These are phyloP conservation scores for Scolanthus callimorphus DNA, from an alignment of 92 coral and sea anemone genomes.

Conservation along the genomic window DNA sequence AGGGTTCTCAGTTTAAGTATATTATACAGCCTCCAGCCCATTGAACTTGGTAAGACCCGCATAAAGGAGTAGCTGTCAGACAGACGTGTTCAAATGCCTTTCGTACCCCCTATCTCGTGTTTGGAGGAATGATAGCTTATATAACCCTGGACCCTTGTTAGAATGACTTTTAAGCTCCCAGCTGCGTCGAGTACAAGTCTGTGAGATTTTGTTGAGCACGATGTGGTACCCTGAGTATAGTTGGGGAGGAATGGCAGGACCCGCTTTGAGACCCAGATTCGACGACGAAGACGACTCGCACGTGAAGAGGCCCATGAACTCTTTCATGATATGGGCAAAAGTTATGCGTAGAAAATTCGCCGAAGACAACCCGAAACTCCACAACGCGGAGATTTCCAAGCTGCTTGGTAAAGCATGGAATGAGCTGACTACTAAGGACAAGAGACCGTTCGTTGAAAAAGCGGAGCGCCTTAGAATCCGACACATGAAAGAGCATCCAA, in stretches of 20 bases:
- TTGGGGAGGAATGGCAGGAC: slow-evolving; percentile 48
- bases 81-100: slow-evolving; percentile 27
- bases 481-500: slow-evolving; percentile 98
- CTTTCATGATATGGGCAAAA: slow-evolving; percentile 99
- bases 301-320: slow-evolving; percentile 98
- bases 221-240: slow-evolving; percentile 57
- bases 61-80: background rate
- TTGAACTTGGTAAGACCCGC: too few relatives aligned
- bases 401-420: slow-evolving; percentile 99
- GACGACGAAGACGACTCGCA: slow-evolving; percentile 87
- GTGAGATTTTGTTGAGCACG: slow-evolving; percentile 14
- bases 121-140: slow-evolving; percentile 35
- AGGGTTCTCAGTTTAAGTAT: too few relatives aligned
- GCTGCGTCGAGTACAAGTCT: slow-evolving; percentile 19
- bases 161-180: slow-evolving; percentile 11
- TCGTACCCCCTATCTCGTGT: slow-evolving; percentile 55
- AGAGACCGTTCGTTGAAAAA: slow-evolving; percentile 97
- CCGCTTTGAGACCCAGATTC: slow-evolving; percentile 51
- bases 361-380: slow-evolving; percentile 96
- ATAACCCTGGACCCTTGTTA: slow-evolving; percentile 18
- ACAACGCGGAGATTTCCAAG: slow-evolving; percentile 97
- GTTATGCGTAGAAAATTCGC: slow-evolving; percentile 97
- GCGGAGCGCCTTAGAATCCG: slow-evolving; percentile 95
- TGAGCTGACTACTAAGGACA: slow-evolving; percentile 97
- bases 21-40: too few relatives aligned